These are phyloP conservation scores for Darevskia nairensis DNA, from an alignment of 2,797 vertebrate species.

Conservation along the genomic window DNA sequence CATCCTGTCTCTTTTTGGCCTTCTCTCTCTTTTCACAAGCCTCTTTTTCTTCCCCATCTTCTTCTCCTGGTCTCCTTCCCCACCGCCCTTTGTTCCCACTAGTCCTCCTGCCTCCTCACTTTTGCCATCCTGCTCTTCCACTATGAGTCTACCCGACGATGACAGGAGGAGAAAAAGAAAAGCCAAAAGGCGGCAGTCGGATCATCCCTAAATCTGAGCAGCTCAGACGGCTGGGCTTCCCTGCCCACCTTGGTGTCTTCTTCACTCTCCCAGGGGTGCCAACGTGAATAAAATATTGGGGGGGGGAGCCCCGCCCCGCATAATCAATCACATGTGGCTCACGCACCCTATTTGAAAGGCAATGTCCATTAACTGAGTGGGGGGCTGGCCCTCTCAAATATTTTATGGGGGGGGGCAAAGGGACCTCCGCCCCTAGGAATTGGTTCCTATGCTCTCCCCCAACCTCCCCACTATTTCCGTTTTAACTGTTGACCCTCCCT, in stretches of 20 bases:
- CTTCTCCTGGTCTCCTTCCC: not conserved
- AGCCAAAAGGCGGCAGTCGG: not conserved
- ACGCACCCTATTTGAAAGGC: too few species aligned
- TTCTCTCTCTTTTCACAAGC: too few species aligned
- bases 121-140: not conserved
- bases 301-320: too few species aligned
- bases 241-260: not conserved
- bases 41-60: not conserved
- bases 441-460: too few species aligned
- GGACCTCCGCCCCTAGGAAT: too few species aligned
- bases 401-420: too few species aligned
- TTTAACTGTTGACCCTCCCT: not conserved
- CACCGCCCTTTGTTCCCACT: not conserved
- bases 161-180: not conserved
- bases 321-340: too few species aligned
- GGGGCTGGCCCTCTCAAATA: too few species aligned
- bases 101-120: not conserved
- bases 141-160: not conserved
- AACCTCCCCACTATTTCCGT: too few species aligned
- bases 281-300: too few species aligned
- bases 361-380: too few species aligned
- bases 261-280: too few species aligned
- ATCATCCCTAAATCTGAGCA: not conserved
- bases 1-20: not conserved
- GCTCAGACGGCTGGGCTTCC: not conserved